Conservation (phyloP, 2,113 vertebrate species). For the Macquaria ambigua region DNA sequence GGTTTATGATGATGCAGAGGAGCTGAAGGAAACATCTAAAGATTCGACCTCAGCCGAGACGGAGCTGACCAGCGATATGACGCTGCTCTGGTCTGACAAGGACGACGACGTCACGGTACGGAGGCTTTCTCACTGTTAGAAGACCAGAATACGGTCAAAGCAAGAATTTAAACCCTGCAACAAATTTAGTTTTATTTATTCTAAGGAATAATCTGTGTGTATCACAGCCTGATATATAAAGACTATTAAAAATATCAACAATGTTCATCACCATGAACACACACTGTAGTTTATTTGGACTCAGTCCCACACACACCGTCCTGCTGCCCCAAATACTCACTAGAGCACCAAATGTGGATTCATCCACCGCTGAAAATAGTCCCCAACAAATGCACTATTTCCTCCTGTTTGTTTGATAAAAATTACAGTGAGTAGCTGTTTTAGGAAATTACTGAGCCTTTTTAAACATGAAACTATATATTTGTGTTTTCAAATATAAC, state of each 20-base stretch:
- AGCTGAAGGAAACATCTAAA: neutral
- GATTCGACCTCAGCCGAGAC: neutral
- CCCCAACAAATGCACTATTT: neutral
- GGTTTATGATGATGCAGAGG: neutral
- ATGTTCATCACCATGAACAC: too few species aligned
- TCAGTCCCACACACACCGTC: neutral
- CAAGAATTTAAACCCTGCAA: too few species aligned
- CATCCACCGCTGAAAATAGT: too few species aligned
- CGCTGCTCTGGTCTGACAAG: slow-evolving; percentile 72
- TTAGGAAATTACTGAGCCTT: neutral
- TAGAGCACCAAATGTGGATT: neutral
- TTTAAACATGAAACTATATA: too few species aligned
- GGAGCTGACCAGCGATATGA: slow-evolving; percentile 68
- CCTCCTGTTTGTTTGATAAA: neutral
- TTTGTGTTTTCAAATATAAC: too few species aligned
- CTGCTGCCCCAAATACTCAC: neutral
- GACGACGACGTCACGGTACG: slow-evolving; percentile 66
- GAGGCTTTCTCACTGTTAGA: neutral
- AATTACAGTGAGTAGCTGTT: neutral
- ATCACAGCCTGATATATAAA: too few species aligned
- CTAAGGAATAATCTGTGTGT: neutral
- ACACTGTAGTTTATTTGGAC: too few species aligned
- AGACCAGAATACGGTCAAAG: neutral
- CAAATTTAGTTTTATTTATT: neutral
- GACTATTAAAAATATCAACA: too few species aligned